Evolutionary conservation across 2,888 invertebrate genomes (phyloP).

Genomic region (Nemurella pictetii): DNA sequence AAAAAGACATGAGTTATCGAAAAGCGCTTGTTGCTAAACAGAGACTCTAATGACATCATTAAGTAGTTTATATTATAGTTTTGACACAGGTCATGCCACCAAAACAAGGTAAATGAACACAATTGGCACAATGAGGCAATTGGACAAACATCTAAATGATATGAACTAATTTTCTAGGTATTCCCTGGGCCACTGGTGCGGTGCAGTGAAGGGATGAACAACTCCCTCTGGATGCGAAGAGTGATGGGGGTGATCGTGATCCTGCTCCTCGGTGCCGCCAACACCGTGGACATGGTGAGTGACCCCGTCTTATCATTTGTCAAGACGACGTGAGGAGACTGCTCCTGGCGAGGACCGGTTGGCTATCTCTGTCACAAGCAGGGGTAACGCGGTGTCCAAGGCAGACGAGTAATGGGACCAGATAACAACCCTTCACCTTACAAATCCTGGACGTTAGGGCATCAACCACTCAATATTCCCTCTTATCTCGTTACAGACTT

Average conservation of each 20-base stretch:
- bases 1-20: too few species aligned
- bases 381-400: not conserved
- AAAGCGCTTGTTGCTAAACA: too few species aligned
- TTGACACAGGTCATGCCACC: too few species aligned
- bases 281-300: constrained; percentile 65
- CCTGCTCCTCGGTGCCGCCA: constrained; percentile 60
- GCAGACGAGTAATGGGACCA: not conserved
- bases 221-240: constrained; percentile 59
- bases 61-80: too few species aligned
- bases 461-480: not conserved
- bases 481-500: not conserved
- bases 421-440: not conserved
- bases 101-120: too few species aligned
- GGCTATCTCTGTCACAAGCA: not conserved
- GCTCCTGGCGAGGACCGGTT: too few species aligned
- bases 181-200: constrained; percentile 56
- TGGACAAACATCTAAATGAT: too few species aligned
- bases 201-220: constrained; percentile 60
- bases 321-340: not conserved
- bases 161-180: too few species aligned
- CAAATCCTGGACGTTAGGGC: not conserved
- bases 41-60: too few species aligned
- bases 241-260: constrained; percentile 61
- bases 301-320: not conserved
- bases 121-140: too few species aligned